These are phyloP conservation scores for Aricia agestis DNA, from an alignment of 1,140 invertebrate species.

Conservation along the genomic window DNA sequence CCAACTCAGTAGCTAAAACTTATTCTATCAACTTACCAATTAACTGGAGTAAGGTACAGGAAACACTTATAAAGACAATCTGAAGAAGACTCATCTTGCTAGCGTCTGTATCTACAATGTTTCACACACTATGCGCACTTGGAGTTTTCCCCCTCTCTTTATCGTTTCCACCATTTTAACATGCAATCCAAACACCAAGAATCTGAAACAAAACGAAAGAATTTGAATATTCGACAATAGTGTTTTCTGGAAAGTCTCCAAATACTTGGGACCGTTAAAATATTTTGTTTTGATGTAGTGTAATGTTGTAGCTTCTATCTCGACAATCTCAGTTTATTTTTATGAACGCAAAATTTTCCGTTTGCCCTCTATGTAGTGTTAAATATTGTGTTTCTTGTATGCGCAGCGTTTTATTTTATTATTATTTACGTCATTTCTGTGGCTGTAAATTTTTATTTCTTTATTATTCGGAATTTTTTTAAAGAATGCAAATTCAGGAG, in stretches of 20 bases:
- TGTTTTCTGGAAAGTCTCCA: slow-evolving; percentile 35
- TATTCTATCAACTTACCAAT: not conserved
- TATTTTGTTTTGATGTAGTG: slow-evolving; percentile 37
- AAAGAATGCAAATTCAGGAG: too few relatives aligned
- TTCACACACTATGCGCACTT: slow-evolving; percentile 9
- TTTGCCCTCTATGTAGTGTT: slow-evolving; percentile 2
- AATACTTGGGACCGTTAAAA: slow-evolving; percentile 31
- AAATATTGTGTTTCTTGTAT: slow-evolving; percentile 5
- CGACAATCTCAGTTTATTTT: slow-evolving; percentile 25
- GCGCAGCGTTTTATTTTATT: not conserved
- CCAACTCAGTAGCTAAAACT: not conserved
- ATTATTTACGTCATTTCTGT: not conserved
- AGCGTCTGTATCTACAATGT: not conserved
- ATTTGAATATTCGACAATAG: slow-evolving; percentile 32
- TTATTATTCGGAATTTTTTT: not conserved
- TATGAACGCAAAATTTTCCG: slow-evolving; percentile 16
- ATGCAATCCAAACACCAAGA: slow-evolving; percentile 9
- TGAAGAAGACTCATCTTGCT: not conserved
- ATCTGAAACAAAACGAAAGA: slow-evolving; percentile 29
- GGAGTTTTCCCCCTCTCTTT: not conserved
- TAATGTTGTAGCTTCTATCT: slow-evolving; percentile 28
- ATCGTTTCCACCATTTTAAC: slow-evolving; percentile 15
- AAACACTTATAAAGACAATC: not conserved
- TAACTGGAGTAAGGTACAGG: not conserved
- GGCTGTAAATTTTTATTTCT: not conserved